Base-by-base conservation (phyloP, 2,797 vertebrate species). In the Aythya fuligula region DNA sequence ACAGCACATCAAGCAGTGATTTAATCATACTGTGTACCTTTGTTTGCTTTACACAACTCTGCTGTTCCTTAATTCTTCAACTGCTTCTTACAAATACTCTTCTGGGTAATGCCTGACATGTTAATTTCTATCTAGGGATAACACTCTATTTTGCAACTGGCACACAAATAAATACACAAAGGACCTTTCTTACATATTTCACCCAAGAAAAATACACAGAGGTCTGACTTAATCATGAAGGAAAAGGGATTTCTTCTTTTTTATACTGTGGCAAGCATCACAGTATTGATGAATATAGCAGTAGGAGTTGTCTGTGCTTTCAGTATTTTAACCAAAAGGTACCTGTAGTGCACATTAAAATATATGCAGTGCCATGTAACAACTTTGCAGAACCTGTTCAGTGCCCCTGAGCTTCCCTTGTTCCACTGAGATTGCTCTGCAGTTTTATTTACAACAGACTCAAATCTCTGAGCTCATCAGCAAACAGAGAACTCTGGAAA, bases 31-130 rank as follows among this genome's bases (percentile, higher is more conserved):
- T 69, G 32, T 1, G 4, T 43, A 85, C 25, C 65, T 74, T 92
- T 77, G 66, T 82, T 94, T 96, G 76, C 64, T 95, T 93, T 86
- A 85, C n/a, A 81, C 66, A 81, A 4, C 20, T 81, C 65, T 9
- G 13, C 69, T 49, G 11, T 27, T 93, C 67, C 53, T 89, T 90
- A 86, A 61, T 81, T 73, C 61, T 92, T 96, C 87, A 94, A 60
- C 66, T 84, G n/a, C 70, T 88, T 45, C 60, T 92, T 91, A 76
- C 28, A 90, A 96, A 83, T 87, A 78, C 15, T 84, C 70, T 86
- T 86, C 51, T 88, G 79, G 61, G 73, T 85, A 95, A 92, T 36
- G 25, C 36, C 77, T 81, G 87, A 76, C 58, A 94, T 65, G 69
- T 84, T 88, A 78, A 94, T 69, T 93, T 94, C 74, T 82, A 34